These are phyloP conservation scores for Callyntrura guangdongensis DNA, from an alignment of 2,888 invertebrate species.

Conservation along the genomic window DNA sequence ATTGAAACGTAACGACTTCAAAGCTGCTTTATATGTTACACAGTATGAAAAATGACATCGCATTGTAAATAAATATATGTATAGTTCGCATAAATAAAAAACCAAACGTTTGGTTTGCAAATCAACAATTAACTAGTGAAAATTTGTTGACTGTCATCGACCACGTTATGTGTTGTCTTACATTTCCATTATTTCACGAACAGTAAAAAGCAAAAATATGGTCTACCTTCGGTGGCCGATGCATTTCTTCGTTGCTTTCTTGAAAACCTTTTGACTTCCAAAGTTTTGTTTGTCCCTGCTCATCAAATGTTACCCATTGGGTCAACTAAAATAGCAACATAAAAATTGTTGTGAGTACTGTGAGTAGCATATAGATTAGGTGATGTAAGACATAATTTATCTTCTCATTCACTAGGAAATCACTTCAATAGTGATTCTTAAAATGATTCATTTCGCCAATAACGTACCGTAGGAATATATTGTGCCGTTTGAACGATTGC, in stretches of 20 bases:
- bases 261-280: slow-evolving; percentile 60
- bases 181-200: too few relatives aligned
- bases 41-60: slow-evolving; percentile 45
- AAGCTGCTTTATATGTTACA: background rate
- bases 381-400: too few relatives aligned
- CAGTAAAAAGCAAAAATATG: too few relatives aligned
- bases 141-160: too few relatives aligned
- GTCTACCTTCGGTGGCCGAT: background rate
- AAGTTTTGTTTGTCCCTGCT: slow-evolving; percentile 75
- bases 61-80: slow-evolving; percentile 58
- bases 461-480: slow-evolving; percentile 59
- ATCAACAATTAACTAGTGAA: too few relatives aligned
- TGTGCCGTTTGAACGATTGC: slow-evolving; percentile 79
- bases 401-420: too few relatives aligned
- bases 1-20: slow-evolving; percentile 13
- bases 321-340: slow-evolving; percentile 41
- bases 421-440: too few relatives aligned
- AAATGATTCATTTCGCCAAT: too few relatives aligned
- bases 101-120: background rate
- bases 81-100: slow-evolving; percentile 36
- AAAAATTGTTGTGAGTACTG: background rate
- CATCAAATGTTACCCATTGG: slow-evolving; percentile 82
- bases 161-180: too few relatives aligned
- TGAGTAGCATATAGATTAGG: too few relatives aligned
- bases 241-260: slow-evolving; percentile 20